Evolutionary conservation across 2,888 invertebrate genomes (phyloP).

Genomic region (Mylabris sibirica): DNA sequence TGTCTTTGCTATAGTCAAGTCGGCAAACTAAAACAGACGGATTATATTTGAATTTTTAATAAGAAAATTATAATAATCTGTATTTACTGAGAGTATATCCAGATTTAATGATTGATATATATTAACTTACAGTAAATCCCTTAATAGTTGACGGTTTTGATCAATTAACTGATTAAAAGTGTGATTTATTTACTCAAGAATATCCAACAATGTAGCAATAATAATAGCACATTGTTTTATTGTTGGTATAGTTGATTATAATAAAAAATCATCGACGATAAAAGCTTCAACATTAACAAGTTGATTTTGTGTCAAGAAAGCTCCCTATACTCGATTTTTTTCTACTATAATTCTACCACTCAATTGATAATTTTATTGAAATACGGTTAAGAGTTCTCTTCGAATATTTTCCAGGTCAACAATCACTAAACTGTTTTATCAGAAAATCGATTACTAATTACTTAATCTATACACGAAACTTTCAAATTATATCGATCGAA

Average conservation of each 20-base stretch:
- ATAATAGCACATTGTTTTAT: neutral
- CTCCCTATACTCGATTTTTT: neutral
- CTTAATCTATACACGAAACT: neutral
- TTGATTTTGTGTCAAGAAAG: neutral
- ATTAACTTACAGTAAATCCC: neutral
- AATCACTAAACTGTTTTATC: neutral
- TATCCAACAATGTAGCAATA: neutral
- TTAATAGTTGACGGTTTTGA: neutral
- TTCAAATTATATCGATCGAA: neutral
- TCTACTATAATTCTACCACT: neutral
- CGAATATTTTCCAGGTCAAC: neutral
- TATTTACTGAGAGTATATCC: too few species aligned
- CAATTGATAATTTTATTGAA: too few species aligned
- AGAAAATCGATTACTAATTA: neutral
- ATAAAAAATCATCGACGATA: neutral
- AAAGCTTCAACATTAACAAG: neutral
- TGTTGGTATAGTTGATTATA: too few species aligned
- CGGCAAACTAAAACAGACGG: too few species aligned
- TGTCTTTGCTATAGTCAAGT: too few species aligned
- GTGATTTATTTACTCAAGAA: neutral
- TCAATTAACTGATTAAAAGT: slow-evolving; percentile 1
- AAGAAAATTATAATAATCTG: too few species aligned
- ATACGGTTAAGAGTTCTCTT: neutral
- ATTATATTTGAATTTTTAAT: too few species aligned
- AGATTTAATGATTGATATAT: too few species aligned